phyloP scores from a whole-genome alignment of 2,113 vertebrate species.

The Hydrochoerus hydrochaeris region DNA sequence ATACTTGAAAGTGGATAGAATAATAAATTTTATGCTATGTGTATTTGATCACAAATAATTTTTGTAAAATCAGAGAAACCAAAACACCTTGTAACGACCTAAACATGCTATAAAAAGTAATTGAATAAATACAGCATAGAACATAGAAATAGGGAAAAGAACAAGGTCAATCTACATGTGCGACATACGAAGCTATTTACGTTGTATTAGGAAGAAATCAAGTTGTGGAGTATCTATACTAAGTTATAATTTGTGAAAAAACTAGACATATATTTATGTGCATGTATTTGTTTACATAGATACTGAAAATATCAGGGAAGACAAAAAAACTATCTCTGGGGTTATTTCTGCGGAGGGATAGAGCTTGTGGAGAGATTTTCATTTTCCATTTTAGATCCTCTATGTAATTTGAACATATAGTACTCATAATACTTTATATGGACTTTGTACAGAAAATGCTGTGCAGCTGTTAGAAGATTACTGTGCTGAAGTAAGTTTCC shows the following conservation, averaged over 20 bases:
- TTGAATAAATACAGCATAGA: background rate
- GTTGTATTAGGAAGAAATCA: background rate
- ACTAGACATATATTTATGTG: background rate
- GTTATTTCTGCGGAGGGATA: background rate
- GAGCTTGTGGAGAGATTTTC: conserved; percentile 21
- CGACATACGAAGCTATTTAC: background rate
- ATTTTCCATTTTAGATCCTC: conserved; percentile 10
- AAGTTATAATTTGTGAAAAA: background rate
- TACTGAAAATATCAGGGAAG: background rate
- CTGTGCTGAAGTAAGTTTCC: background rate
- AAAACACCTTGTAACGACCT: background rate
- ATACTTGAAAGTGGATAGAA: background rate
- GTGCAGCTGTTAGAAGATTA: background rate
- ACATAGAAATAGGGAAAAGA: conserved; percentile 29
- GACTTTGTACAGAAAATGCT: background rate
- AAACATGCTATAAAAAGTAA: background rate
- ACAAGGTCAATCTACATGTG: background rate
- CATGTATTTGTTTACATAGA: background rate
- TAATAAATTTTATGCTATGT: background rate
- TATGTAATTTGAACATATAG: background rate
- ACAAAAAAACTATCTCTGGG: background rate
- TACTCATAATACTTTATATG: background rate
- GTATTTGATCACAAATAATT: background rate
- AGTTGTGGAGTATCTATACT: background rate
- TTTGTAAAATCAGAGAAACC: background rate